Evolutionary conservation across 2,113 vertebrate species (phyloP).

Genomic region (Cavia aperea): DNA sequence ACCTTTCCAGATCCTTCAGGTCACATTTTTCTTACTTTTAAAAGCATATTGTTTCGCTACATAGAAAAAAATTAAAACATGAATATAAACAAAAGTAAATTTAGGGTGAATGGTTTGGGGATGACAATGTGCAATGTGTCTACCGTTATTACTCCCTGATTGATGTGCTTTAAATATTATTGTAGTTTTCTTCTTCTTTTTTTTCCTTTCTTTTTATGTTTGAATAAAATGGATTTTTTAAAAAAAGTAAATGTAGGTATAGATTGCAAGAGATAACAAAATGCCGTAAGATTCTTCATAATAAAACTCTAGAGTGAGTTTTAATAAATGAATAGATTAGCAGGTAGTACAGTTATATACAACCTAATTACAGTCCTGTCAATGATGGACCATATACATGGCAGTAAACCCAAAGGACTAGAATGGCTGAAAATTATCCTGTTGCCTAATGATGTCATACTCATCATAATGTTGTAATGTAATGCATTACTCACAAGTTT

Average conservation of each 20-base stretch:
- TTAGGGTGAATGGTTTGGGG: too few relatives aligned
- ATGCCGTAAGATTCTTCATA: background rate
- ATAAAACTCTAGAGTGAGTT: conserved; percentile 14
- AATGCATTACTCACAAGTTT: background rate
- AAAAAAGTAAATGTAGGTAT: background rate
- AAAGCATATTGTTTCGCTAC: background rate
- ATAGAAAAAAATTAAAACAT: conserved; percentile 2
- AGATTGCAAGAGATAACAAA: background rate
- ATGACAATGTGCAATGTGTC: too few relatives aligned
- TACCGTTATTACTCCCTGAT: too few relatives aligned
- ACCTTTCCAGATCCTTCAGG: background rate
- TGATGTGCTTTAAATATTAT: too few relatives aligned
- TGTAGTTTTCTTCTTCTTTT: too few relatives aligned
- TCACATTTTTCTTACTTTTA: conserved; percentile 14
- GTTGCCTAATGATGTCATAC: background rate
- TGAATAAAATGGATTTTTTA: too few relatives aligned
- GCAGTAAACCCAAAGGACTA: background rate
- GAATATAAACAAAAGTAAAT: background rate
- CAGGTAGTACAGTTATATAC: background rate
- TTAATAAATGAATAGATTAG: background rate
- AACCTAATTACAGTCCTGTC: background rate
- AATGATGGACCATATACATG: background rate
- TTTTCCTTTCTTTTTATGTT: too few relatives aligned
- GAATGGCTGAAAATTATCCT: background rate
- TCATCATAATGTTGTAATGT: background rate